Conservation (phyloP, 1,140 invertebrate species). For the Achatina immaculata region DNA sequence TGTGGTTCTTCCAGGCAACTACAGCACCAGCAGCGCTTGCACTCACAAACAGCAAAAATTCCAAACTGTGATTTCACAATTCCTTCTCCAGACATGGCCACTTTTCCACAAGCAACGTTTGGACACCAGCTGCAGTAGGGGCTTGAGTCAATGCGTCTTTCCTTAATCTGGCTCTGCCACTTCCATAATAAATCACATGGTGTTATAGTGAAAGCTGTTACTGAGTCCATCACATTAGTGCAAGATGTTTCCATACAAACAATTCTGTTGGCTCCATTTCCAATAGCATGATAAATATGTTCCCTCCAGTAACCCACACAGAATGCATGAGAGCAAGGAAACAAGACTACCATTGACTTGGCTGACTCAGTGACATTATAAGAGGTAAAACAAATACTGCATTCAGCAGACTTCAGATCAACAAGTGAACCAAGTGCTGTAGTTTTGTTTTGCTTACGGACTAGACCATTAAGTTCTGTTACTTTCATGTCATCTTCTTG, state of each 20-base stretch:
- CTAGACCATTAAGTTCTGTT: too few species aligned
- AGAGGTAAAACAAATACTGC: neutral
- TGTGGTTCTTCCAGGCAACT: conserved; percentile 10
- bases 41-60: neutral
- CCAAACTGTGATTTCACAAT: conserved; percentile 20
- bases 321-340: conserved; percentile 8
- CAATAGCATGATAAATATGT: neutral
- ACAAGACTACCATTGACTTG: neutral
- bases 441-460: neutral
- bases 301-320: conserved; percentile 18
- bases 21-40: conserved; percentile 8
- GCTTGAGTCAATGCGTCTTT: neutral
- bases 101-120: neutral
- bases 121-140: conserved; percentile 21
- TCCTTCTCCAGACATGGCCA: neutral
- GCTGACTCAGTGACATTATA: neutral
- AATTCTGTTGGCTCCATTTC: neutral
- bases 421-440: neutral
- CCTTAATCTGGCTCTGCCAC: neutral
- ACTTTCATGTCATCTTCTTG: neutral
- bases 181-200: neutral
- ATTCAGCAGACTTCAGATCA: neutral
- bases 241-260: neutral
- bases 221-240: neutral
- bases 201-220: neutral